Evolutionary conservation across 2,113 vertebrate genomes (phyloP).

Genomic region (Condylura cristata): DNA sequence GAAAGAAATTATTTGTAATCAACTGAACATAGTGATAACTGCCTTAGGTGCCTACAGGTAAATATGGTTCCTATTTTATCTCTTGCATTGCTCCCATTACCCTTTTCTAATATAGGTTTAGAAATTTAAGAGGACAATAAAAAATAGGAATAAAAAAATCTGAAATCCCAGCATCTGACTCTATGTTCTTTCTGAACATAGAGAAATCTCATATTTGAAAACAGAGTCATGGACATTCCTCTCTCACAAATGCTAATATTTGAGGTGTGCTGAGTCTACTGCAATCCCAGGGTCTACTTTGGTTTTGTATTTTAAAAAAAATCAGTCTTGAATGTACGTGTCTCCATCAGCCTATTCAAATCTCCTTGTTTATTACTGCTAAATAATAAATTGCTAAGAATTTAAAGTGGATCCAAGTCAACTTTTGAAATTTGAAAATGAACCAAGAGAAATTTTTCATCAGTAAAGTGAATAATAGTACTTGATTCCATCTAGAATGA

Average conservation of each 20-base stretch:
- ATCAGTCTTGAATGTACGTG: not conserved
- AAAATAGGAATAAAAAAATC: not conserved
- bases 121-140: not conserved
- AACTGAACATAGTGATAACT: not conserved
- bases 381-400: not conserved
- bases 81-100: not conserved
- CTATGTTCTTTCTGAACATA: not conserved
- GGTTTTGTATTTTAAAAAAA: not conserved
- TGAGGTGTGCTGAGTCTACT: not conserved
- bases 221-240: not conserved
- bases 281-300: not conserved
- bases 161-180: not conserved
- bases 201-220: not conserved
- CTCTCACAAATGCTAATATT: not conserved
- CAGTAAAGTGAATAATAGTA: constrained; percentile 5
- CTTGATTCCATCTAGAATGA: not conserved
- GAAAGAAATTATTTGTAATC: not conserved
- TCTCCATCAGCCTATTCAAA: not conserved
- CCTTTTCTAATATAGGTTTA: not conserved
- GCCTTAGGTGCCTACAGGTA: not conserved
- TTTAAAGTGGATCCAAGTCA: constrained; percentile 12
- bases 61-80: not conserved
- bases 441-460: constrained; percentile 2
- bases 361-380: not conserved
- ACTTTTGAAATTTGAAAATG: constrained; percentile 36